Evolutionary conservation across 2,113 vertebrate species (phyloP), one percentile per base, ranked within the genome.

Genomic region (Anarrhichthys ocellatus): DNA sequence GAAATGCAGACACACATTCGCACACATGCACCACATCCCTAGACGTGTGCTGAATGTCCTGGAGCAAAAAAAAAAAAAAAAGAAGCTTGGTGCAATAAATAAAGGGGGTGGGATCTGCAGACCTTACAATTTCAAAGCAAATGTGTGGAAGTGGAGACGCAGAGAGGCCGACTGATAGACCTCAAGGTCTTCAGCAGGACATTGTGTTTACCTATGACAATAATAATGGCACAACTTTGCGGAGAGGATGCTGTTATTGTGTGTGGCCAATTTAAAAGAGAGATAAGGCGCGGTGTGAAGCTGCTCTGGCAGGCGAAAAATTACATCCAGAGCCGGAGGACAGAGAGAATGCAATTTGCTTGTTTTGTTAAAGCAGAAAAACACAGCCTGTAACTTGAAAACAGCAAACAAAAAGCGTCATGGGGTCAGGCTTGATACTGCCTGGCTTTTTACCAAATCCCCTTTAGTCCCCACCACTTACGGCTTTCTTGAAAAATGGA

Each of bases 341-440:
- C 75, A 78, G 38, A 76, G 75, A 63, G 66, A 85, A 90, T 83
- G 64, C 82, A 87, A 87, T 91, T 90, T 81, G 77, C 76, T 86
- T 87, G 84, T 87, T 92, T 82, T 89, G 82, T 91, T 84, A 78
- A 83, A 79, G 83, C 78, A 73, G 68, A 76, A 70, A 87, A 85
- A 91, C 48, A 81, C 69, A 32, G 32, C 6, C 46, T 71, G 84
- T 73, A 77, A 78, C 64, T 89, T 44, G 54, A 75, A 76, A 52
- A 61, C 13, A 0, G 34, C 74, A 80, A 82, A 90, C 76, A 81
- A 68, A 87, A 83, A 38, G 77, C 80, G 29, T 76, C 76, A 73
- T 24, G 68, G 80, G 82, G 83, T 87, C 81, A 74, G 36, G 40
- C 67, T 87, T 9, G 0, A 74, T 29, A 11, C 38, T 34, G 65